These are phyloP conservation scores for Tetragonula carbonaria DNA, from an alignment of 2,888 invertebrate species.

Conservation along the genomic window DNA sequence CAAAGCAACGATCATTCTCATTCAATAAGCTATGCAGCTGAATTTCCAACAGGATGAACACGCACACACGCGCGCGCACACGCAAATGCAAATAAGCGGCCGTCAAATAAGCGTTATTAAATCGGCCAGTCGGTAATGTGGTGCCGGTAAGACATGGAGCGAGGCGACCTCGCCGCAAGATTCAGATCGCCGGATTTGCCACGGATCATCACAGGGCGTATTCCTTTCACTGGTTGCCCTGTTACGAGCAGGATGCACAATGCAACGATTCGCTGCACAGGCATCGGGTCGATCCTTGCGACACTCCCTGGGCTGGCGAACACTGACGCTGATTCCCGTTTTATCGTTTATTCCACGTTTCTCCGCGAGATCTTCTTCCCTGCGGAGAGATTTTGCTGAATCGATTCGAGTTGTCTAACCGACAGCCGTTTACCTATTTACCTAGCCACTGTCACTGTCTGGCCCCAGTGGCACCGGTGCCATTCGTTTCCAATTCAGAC, in stretches of 20 bases:
- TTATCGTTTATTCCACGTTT: neutral
- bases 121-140: constrained; percentile 48
- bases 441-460: too few relatives aligned
- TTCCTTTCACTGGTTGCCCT: constrained; percentile 78
- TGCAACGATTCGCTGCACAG: constrained; percentile 60
- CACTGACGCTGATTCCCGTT: constrained; percentile 32
- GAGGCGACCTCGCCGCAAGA: constrained; percentile 56
- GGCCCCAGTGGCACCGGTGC: too few relatives aligned
- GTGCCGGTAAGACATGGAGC: constrained; percentile 47
- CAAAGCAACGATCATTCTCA: neutral
- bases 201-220: constrained; percentile 80
- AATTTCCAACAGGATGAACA: constrained; percentile 19
- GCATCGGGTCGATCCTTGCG: constrained; percentile 69
- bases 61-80: too few relatives aligned
- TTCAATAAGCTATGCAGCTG: neutral
- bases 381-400: neutral
- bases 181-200: constrained; percentile 73
- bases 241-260: constrained; percentile 57
- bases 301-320: constrained; percentile 52
- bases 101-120: constrained; percentile 66
- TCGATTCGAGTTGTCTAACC: neutral
- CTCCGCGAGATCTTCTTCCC: neutral
- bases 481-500: too few relatives aligned
- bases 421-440: too few relatives aligned
- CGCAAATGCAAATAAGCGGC: constrained; percentile 8